Evolutionary conservation across 2,113 vertebrate species (phyloP).

Genomic region (Spermophilus dauricus): DNA sequence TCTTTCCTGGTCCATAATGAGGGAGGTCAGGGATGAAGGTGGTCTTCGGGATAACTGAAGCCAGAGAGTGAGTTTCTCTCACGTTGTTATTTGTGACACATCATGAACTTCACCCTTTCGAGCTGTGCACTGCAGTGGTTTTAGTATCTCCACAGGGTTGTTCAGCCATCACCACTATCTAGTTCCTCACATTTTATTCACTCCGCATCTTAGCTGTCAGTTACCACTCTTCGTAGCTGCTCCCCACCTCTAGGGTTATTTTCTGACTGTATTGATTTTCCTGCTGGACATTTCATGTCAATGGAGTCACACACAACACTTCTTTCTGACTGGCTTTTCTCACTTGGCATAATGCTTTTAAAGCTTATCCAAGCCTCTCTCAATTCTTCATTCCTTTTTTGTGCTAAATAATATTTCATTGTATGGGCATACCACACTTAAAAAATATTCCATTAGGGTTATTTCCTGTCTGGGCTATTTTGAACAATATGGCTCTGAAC

Average conservation of each 20-base stretch:
- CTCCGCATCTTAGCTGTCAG: not conserved
- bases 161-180: not conserved
- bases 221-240: not conserved
- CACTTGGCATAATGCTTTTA: not conserved
- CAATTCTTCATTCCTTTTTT: not conserved
- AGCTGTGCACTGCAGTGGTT: not conserved
- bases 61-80: not conserved
- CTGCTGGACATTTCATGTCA: not conserved
- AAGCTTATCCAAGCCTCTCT: fast-evolving
- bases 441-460: not conserved
- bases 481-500: not conserved
- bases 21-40: not conserved
- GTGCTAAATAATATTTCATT: not conserved
- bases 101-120: not conserved
- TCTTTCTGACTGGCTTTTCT: not conserved
- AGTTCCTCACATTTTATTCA: not conserved
- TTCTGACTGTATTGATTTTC: not conserved
- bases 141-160: not conserved
- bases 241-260: fast-evolving
- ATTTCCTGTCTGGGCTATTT: not conserved
- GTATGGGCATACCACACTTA: not conserved
- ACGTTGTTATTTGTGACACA: not conserved
- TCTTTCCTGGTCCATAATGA: fast-evolving
- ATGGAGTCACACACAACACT: not conserved
- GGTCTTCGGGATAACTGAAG: too few species aligned